Evolutionary conservation across 1,140 invertebrate genomes (phyloP).

Genomic region (Euborellia annulipes): DNA sequence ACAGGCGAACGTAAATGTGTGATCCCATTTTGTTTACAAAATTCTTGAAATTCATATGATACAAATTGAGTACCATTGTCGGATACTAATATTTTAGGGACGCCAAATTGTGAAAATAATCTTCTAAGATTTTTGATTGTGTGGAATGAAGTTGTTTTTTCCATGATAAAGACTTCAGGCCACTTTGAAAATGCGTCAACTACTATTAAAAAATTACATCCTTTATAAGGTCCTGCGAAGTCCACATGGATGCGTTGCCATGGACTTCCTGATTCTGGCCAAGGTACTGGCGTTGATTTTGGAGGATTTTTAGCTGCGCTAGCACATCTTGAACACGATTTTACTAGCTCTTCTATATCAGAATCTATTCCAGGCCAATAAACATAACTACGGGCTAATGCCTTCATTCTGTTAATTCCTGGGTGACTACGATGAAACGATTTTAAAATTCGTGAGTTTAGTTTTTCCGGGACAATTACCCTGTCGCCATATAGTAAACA

Average conservation of each 20-base stretch:
- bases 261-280: not conserved
- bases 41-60: constrained; percentile 14
- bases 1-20: constrained; percentile 13
- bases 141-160: not conserved
- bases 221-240: not conserved
- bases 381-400: constrained; percentile 28
- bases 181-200: constrained; percentile 1
- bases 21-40: constrained; percentile 15
- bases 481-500: constrained; percentile 10
- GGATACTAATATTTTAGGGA: constrained; percentile 14
- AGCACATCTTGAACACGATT: constrained; percentile 23
- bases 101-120: constrained; percentile 15
- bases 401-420: constrained; percentile 34
- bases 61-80: constrained; percentile 21
- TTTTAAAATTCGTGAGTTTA: constrained; percentile 22
- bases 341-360: constrained; percentile 25
- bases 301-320: not conserved
- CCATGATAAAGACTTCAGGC: not conserved
- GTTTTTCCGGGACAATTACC: constrained; percentile 24
- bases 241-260: constrained; percentile 2
- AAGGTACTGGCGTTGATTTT: not conserved
- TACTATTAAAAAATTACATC: not conserved
- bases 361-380: constrained; percentile 33
- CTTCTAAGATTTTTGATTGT: not conserved
- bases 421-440: constrained; percentile 29